Base-by-base conservation (phyloP, 2,113 vertebrate species). In the Ranitomeya imitator region DNA sequence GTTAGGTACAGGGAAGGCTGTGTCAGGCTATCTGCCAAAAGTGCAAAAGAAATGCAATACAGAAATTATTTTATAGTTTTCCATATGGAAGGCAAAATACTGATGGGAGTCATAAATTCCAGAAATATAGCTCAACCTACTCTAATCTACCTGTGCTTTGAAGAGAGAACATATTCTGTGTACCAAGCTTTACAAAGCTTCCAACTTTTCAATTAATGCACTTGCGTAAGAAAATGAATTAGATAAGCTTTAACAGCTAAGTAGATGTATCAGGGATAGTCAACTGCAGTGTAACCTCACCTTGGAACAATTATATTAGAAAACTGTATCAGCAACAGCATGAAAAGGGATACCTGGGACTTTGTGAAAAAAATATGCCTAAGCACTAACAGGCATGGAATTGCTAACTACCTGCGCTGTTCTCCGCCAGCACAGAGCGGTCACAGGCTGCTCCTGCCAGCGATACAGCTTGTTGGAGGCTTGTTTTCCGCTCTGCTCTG, bases 51-150 rank as follows among this genome's bases (percentile, higher is more conserved):
- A 88, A 83, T 78, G 87, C 80, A 88, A 82, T 83, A 77, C 81
- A 88, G 59, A 88, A 88, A 88, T 88, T 76, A 77, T 80, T 84
- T 88, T 88, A 88, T 88, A 71, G 87, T 84, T 88, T 88, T 88
- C 71, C 73, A 88, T 88, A 84, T 67, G 79, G 80, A 78, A 78
- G 23, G 71, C 69, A 78, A 18, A 88, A 88, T 83, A 78, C 87
- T 78, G 69, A 55, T 31, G 71, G 87, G 80, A 78, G 87, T 77
- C 71, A 83, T 83, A 88, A 83, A 77, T 88, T 54, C 9, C 31
- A 19, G 45, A 74, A 88, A 83, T 54, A 6, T 26, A 83, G 45
- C 61, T 83, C 87, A 77, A 77, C 57, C 80, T 63, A 84, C 4
- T 63, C 69, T 21, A 60, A 73, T 73, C 69, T 88, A 67, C 51